Evolutionary conservation across 2,888 invertebrate genomes (phyloP), one percentile per base, ranked within the genome.

Genomic region (Acleris holmiana): DNA sequence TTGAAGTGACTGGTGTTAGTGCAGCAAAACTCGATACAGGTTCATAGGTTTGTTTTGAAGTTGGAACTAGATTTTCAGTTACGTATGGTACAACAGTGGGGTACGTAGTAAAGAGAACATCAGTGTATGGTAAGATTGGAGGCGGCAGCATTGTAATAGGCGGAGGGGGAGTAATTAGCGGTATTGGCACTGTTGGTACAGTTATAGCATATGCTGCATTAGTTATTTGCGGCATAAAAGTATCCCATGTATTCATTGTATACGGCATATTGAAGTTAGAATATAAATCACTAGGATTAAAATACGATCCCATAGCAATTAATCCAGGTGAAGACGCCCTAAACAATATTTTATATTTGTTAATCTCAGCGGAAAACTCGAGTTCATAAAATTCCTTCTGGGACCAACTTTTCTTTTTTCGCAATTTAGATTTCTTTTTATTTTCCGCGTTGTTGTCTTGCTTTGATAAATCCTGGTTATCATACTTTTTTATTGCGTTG

Each of bases 401-500:
- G 19, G 23, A n/a, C 25, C 10, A 54, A 50, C 44, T 47, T 48
- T 53, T 60, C 41, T 23, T 18, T 21, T 49, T 50, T 18, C 62
- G 44, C 35, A 23, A 55, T 46, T 46, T 57, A 44, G 44, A 35
- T 65, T 49, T 54, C 25, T 19, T 53, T 64, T 54, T 41, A 50
- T 50, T 19, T 47, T 58, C 47, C 41, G 18, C 23, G 4, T 17
- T 54, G 21, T 54, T 54, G 35, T 54, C 61, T 54, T 58, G 55
- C 49, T 41, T 40, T 54, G 54, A 47, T 51, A 44, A 29, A 59
- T 59, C 17, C 51, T 41, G 63, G 53, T 47, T 58, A 19, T 61
- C 48, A 61, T 61, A 54, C 18, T 54, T 54, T 54, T 54, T 54
- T 48, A 54, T 54, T 54, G 35, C 17, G 18, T 41, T 29, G 40